Conservation (phyloP, 2,113 vertebrate species). For the Oenanthe oenanthe region DNA sequence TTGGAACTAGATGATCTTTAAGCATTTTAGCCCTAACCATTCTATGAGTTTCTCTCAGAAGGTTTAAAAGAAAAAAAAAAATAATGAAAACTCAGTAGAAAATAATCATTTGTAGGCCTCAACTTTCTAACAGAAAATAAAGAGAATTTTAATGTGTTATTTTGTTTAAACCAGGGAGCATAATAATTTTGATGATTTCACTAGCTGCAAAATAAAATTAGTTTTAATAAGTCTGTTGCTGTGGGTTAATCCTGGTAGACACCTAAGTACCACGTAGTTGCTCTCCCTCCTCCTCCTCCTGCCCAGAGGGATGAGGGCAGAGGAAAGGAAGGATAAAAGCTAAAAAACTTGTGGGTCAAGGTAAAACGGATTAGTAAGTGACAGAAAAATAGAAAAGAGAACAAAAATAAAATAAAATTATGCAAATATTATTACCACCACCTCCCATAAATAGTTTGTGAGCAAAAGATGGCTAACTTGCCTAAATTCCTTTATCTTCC, state of each 20-base stretch:
- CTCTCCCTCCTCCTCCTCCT: neutral
- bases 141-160: neutral
- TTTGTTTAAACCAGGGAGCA: neutral
- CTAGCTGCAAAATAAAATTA: neutral
- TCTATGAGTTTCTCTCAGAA: neutral
- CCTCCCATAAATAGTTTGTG: neutral
- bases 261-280: neutral
- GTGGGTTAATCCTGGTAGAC: neutral
- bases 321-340: neutral
- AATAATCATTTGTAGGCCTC: neutral
- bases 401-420: neutral
- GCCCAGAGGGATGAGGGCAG: neutral
- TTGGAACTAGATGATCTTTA: neutral
- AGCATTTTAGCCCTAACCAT: neutral
- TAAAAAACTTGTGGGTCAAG: neutral
- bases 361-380: neutral
- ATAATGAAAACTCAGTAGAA: neutral
- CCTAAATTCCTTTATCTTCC: neutral
- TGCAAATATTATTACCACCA: neutral
- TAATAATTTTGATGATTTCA: neutral
- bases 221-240: neutral
- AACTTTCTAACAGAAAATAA: neutral
- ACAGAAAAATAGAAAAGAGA: neutral
- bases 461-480: neutral
- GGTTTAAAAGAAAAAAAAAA: neutral